Evolutionary conservation across 2,797 vertebrate species (phyloP).

Genomic region (Sebastes reedi): DNA sequence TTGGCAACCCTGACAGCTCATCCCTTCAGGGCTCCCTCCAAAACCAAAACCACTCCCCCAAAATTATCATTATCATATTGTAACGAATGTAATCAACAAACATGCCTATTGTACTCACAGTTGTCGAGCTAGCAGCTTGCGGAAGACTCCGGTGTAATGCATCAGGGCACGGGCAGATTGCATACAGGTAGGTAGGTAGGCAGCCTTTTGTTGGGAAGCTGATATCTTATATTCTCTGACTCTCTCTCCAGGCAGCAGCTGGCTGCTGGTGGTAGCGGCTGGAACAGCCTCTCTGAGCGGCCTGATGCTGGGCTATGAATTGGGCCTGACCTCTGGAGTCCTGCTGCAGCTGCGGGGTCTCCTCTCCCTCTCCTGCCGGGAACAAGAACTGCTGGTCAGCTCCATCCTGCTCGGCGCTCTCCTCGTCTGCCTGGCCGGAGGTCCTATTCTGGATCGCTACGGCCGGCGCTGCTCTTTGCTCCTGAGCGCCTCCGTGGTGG

Average conservation of each 20-base stretch:
- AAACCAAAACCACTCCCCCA: too few relatives aligned
- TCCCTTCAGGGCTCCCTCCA: too few relatives aligned
- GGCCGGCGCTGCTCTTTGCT: conserved; percentile 90
- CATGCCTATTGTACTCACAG: too few relatives aligned
- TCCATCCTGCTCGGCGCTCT: conserved; percentile 91
- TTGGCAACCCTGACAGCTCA: too few relatives aligned
- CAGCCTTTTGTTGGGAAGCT: background rate
- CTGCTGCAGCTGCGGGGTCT: conserved; percentile 90
- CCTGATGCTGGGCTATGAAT: conserved; percentile 93
- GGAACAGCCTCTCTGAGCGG: conserved; percentile 90
- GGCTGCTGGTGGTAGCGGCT: conserved; percentile 87
- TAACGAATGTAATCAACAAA: too few relatives aligned
- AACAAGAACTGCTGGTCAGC: conserved; percentile 94
- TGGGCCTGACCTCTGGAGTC: conserved; percentile 93
- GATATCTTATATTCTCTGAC: background rate
- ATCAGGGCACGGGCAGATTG: too few relatives aligned
- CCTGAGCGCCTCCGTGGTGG: conserved; percentile 85
- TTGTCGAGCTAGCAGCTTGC: too few relatives aligned
- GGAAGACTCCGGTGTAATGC: too few relatives aligned
- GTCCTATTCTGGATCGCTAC: conserved; percentile 90
- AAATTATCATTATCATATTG: too few relatives aligned
- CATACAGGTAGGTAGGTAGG: background rate
- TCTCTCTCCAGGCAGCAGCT: conserved; percentile 83
- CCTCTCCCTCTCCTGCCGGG: conserved; percentile 87
- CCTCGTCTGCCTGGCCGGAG: conserved; percentile 88